Base-by-base conservation (phyloP, 2,113 vertebrate species). In the Bombycilla garrulus region DNA sequence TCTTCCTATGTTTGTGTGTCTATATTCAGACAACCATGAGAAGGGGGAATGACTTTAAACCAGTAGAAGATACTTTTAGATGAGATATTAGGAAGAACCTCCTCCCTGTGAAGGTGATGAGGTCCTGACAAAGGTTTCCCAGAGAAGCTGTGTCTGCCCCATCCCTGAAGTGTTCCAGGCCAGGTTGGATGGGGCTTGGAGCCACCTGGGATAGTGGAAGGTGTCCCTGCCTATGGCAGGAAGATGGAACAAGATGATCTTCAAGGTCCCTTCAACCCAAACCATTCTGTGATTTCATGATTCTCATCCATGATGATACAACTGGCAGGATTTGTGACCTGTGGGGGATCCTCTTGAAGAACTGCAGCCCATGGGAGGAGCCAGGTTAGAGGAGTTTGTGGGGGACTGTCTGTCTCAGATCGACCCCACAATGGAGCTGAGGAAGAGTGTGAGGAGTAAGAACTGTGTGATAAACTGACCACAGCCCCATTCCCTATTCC, bases 161-260 rank as follows among this genome's bases (percentile, higher is more conserved):
- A 44, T 44, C 71, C 36, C 51, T 86, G 44, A 22, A 56, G 3
- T 40, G 50, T 40, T 2, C 53, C 5, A 22, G 17, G 5, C 9
- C 31, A 50, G 36, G 9, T 0, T 66, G 51, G 44, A 66, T 2
- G 5, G 3, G 17, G 7, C 16, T 67, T 35, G 31, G 11, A 44
- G 22, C 21, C 36, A 0, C 9, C 25, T 67, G 71, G 53, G 14
- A 3, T 2, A 12, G 53, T 1, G 21, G 44, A 15, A 58, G 2
- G 7, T 44, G 31, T 44, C 53, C 36, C 44, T 58, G 17, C 2
- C 14, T 71, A 31, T 18, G 36, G 7, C 36, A 67, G 53, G 21
- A 0, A 0, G 2, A 11, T 42, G 60, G 44, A 35, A 50, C 1
- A 1, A 3, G 51, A 11, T 50, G 13, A 58, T 10, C 7, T 51